phyloP scores from a whole-genome alignment of 2,888 invertebrate genomes.

The Amphimallon solstitiale region DNA sequence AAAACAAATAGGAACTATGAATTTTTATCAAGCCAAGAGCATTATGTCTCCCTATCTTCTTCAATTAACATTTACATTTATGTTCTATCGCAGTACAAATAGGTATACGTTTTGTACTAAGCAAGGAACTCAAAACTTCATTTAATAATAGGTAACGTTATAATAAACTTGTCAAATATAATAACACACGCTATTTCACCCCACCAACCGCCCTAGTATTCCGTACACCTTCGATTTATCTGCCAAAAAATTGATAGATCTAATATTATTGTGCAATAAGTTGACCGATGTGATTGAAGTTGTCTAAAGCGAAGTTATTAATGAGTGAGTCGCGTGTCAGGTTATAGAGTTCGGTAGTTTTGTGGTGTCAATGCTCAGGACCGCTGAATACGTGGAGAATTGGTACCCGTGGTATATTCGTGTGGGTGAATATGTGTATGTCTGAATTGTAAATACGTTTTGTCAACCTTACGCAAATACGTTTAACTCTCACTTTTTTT shows the following conservation, averaged over 20 bases:
- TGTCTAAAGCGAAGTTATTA: conserved; percentile 19
- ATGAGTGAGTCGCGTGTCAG: conserved; percentile 18
- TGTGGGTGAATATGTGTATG: conserved; percentile 3
- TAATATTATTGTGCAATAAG: conserved; percentile 19
- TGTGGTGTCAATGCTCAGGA: conserved; percentile 19
- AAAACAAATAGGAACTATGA: no score
- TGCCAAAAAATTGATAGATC: conserved; percentile 19
- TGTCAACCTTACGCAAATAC: conserved; percentile 21
- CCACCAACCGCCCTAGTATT: neutral
- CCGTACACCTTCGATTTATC: neutral
- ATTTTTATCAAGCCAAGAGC: no score
- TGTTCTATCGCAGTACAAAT: no score
- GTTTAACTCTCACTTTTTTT: conserved; percentile 13
- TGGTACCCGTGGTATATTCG: neutral
- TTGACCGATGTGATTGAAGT: conserved; percentile 23
- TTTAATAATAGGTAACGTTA: neutral
- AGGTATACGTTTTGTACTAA: no score
- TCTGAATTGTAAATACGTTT: conserved; percentile 7
- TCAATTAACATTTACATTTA: no score
- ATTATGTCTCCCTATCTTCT: no score
- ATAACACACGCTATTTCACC: neutral
- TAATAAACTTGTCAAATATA: conserved; percentile 1
- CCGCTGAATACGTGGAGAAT: neutral
- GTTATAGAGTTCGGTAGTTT: neutral
- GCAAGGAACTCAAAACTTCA: neutral